Base-by-base conservation (phyloP, 2,113 vertebrate genomes). In the Merops nubicus region DNA sequence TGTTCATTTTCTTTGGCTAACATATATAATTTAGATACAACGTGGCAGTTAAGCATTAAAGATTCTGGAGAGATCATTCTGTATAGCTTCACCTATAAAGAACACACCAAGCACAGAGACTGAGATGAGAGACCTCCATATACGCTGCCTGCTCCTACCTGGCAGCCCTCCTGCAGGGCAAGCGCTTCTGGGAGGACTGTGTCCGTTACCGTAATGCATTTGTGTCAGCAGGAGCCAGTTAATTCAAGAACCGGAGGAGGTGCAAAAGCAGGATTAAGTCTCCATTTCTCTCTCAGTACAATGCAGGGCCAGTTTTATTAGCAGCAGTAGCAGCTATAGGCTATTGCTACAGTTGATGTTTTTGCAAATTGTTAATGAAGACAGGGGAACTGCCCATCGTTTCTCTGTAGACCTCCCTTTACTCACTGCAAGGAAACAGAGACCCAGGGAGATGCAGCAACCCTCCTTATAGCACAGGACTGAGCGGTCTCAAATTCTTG, bases 21-120 rank as follows among this genome's bases (percentile, higher is more conserved):
- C 0, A 0, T 85, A 5, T 8, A 0, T 50, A 34, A 50, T n/a
- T 26, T 45, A 11, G 9, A 19, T 33, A 38, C 38, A 65, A n/a
- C 9, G 23, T 0, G 2, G 18, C 36, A 65, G 51, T 34, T 88
- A 54, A 40, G 33, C 36, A 51, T 67, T 54, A 62, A 83, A 53
- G 17, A 6, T 73, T 50, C 21, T 51, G 67, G 43, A 76, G 29
- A 53, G 62, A 50, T 28, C 5, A 0, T 0, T 12, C 51, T 7
- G 9, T 9, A 29, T 10, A 38, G 28, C 57, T 48, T 53, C 38
- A 22, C 67, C 57, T 53, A 0, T 1, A 7, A 33, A 29, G 26
- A 38, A n/a, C 4, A 9, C n/a, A 36, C 28, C 0, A 0, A 47
- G 59, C 20, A 28, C 23, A 26, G 33, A 42, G 36, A 36, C 60